These are phyloP conservation scores for Chaetoderma sp. DNA, from an alignment of 2,888 invertebrate genomes.

Conservation along the genomic window DNA sequence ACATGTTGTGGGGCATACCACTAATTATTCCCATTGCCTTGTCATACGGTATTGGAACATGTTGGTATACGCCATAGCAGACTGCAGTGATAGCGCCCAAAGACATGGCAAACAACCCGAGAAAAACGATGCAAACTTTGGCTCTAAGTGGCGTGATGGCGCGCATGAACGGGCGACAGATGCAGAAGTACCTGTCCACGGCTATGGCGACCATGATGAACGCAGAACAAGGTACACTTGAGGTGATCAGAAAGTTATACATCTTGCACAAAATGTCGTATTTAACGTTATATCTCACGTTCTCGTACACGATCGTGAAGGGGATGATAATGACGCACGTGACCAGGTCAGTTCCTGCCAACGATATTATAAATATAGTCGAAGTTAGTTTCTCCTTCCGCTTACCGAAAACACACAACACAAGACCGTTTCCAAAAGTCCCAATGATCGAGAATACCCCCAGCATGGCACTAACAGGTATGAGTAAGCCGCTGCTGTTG, in stretches of 20 bases:
- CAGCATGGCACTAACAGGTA: slow-evolving; percentile 48
- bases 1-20: too few species aligned
- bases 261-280: slow-evolving; percentile 54
- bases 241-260: slow-evolving; percentile 60
- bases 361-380: slow-evolving; percentile 62
- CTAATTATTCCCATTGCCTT: too few species aligned
- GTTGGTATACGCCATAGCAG: slow-evolving; percentile 46
- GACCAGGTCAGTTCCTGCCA: slow-evolving; percentile 54
- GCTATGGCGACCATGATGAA: slow-evolving; percentile 65
- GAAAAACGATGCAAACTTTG: slow-evolving; percentile 43
- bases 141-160: slow-evolving; percentile 46
- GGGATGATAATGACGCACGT: slow-evolving; percentile 57
- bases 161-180: slow-evolving; percentile 58
- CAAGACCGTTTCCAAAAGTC: slow-evolving; percentile 61
- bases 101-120: slow-evolving; percentile 48
- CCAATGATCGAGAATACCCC: slow-evolving; percentile 58
- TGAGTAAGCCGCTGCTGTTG: too few species aligned
- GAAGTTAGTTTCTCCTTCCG: slow-evolving; percentile 59
- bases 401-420: slow-evolving; percentile 61
- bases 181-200: slow-evolving; percentile 63
- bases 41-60: too few species aligned
- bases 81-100: slow-evolving; percentile 55
- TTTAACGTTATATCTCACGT: slow-evolving; percentile 42
- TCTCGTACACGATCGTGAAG: slow-evolving; percentile 46
- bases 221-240: slow-evolving; percentile 58